Evolutionary conservation across 2,797 vertebrate genomes (phyloP).

Genomic region (Gorsachius magnificus): DNA sequence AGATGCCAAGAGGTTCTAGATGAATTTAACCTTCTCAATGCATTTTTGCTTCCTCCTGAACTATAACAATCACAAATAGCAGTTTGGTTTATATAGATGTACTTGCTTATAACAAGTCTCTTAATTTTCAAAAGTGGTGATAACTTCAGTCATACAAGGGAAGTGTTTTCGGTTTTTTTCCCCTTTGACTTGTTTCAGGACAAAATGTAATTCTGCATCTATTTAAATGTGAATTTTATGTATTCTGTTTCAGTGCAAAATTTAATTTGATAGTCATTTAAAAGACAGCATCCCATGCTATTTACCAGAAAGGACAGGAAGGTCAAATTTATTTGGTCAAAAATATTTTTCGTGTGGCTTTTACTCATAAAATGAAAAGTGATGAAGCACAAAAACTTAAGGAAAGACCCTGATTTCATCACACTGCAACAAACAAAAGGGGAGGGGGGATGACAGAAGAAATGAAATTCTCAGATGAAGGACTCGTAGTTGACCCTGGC

Average conservation of each 20-base stretch:
- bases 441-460: not conserved
- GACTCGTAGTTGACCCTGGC: slow-evolving; percentile 57
- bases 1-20: not conserved
- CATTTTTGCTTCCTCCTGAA: not conserved
- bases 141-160: not conserved
- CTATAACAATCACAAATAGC: not conserved
- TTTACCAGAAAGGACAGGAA: not conserved
- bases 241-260: not conserved
- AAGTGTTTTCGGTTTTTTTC: not conserved
- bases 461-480: not conserved
- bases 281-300: not conserved
- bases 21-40: not conserved
- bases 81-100: not conserved
- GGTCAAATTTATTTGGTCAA: not conserved
- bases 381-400: not conserved
- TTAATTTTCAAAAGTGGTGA: not conserved
- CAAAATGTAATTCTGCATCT: not conserved
- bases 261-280: not conserved
- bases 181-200: not conserved
- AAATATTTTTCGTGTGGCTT: not conserved
- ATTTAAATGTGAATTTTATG: not conserved
- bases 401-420: not conserved
- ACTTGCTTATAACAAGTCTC: not conserved
- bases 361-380: not conserved
- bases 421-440: slow-evolving; percentile 14